Percentiles rank a stretch among this genome's conserved stretches.
These are phyloP conservation scores for Ganaspis brasiliensis DNA, from an alignment of 2,888 invertebrate species.

Conservation along the genomic window DNA sequence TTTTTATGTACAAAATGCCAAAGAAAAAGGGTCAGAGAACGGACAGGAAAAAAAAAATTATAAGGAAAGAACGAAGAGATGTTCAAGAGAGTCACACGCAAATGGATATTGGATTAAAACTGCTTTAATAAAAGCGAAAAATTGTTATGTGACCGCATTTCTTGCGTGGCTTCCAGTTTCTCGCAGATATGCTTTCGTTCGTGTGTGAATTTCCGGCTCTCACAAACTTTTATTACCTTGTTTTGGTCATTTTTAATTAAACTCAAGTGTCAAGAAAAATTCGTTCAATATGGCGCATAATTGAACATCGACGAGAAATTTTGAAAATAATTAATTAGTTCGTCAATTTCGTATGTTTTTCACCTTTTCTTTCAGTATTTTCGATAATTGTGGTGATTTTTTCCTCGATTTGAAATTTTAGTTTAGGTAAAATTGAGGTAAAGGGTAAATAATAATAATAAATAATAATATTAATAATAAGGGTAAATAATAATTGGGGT, in stretches of 20 bases:
- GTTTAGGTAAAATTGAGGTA: no score
- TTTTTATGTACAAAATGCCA: background rate
- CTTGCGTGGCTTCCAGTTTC: background rate
- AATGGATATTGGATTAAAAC: conserved; percentile 39
- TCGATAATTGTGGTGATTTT: no score
- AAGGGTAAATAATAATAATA: no score
- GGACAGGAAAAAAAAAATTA: background rate
- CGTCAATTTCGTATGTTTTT: no score
- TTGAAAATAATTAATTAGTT: no score
- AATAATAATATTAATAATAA: no score
- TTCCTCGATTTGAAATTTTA: no score
- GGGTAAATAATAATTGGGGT: no score
- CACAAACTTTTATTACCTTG: background rate
- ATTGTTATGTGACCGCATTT: conserved; percentile 41
- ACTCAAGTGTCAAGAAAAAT: background rate
- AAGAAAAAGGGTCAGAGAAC: background rate
- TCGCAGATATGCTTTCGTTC: conserved; percentile 2
- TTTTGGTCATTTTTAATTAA: conserved; percentile 23
- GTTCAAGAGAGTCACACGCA: conserved; percentile 2
- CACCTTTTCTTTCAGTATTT: no score
- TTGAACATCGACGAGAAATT: no score
- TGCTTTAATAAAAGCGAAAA: conserved; percentile 30
- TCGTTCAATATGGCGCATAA: background rate
- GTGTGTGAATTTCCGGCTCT: background rate
- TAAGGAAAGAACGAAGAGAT: background rate